Base-by-base conservation (phyloP, 1,140 invertebrate genomes). In the Pteromalus puparum region DNA sequence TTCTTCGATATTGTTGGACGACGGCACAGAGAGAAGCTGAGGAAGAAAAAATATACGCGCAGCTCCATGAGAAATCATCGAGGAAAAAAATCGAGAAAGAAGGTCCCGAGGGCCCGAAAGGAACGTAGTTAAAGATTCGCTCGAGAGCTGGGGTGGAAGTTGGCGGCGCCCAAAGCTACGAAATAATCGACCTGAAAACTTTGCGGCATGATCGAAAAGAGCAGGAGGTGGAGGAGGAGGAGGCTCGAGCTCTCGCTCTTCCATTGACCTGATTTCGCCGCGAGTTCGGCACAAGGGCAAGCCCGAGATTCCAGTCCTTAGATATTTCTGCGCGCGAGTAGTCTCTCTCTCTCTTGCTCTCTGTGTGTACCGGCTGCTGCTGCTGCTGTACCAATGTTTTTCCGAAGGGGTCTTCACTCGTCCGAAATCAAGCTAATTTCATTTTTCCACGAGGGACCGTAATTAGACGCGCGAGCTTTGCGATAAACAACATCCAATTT, bases 161-260 rank as follows among this genome's bases (percentile, higher is more conserved):
- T 53, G 75, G n/a, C 53, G 38, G 48, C 81, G 78, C 86, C 81
- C 81, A 76, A 73, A 77, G 85, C 83, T 83, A 83, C 67, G 67
- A 83, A 83, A 83, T 83, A 83, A 83, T 83, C 82, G 82, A 83
- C 82, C 82, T 78, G 82, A 78, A 83, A 83, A 83, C 65, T 73
- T 83, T 83, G 82, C 77, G 72, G 74, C 84, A 26, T 86, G 74
- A 84, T 87, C 75, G 86, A 86, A 84, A 84, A 77, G 74, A 79
- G 78, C 68, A 74, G 46, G 24, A 67, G 26, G 2, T 26, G 12
- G 72, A 67, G 53, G 70, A 67, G 68, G 76, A 34, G 34, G 42
- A 18, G 48, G n/a, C n/a, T 26, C 30, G 67, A 72, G 42, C 34
- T 9, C 38, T 67, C 30, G 30, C 48, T 80, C 70, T 84, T 84